phyloP scores from a whole-genome alignment of 2,113 vertebrate genomes.

The Scomber colias region DNA sequence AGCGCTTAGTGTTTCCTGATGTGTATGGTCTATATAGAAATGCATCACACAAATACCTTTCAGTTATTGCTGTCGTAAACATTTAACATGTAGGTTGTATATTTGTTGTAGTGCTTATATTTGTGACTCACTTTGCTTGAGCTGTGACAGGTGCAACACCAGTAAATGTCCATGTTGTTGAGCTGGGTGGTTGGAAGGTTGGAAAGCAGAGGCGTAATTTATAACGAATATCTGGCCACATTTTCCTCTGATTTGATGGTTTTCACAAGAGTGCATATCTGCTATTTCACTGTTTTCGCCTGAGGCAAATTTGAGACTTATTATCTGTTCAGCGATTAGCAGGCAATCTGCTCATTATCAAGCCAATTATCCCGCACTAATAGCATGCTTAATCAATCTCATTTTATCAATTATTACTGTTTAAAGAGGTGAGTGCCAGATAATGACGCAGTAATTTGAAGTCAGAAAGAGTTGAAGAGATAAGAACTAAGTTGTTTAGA shows the following conservation, averaged over 20 bases:
- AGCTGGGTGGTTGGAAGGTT: slow-evolving; percentile 2
- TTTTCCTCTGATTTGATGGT: slow-evolving; percentile 12
- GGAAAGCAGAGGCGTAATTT: slow-evolving; percentile 18
- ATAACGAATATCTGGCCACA: not conserved
- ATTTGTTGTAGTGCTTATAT: not conserved
- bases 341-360: slow-evolving; percentile 80
- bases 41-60: not conserved
- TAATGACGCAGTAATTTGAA: slow-evolving; percentile 70
- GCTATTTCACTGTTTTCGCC: slow-evolving; percentile 56
- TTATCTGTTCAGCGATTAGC: slow-evolving; percentile 79
- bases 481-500: slow-evolving; percentile 73
- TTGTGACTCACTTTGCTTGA: not conserved
- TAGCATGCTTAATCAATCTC: slow-evolving; percentile 82
- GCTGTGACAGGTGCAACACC: not conserved
- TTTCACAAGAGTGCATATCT: slow-evolving; percentile 44
- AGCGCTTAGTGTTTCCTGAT: not conserved
- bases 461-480: slow-evolving; percentile 67
- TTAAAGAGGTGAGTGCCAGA: slow-evolving; percentile 70
- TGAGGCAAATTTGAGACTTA: slow-evolving; percentile 57
- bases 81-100: too few species aligned
- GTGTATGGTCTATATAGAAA: too few species aligned
- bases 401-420: slow-evolving; percentile 80
- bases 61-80: too few species aligned
- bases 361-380: slow-evolving; percentile 78
- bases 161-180: not conserved